phyloP scores from a whole-genome alignment of 2,113 vertebrate species.

The Pseudonaja textilis region DNA sequence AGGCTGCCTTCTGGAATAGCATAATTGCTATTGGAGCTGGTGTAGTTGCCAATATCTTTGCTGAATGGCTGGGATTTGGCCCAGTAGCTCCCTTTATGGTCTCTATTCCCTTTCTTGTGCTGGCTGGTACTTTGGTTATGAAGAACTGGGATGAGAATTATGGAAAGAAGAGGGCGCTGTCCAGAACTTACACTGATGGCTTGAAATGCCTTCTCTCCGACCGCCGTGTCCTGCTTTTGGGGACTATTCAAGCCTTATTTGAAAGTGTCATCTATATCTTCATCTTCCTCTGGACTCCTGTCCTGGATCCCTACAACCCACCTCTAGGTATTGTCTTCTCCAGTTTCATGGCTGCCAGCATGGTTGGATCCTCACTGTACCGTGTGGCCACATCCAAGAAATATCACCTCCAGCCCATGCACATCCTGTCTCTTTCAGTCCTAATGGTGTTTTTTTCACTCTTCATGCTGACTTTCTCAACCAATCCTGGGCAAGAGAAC shows the following conservation, averaged over 20 bases:
- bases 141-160: conserved; percentile 86
- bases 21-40: conserved; percentile 83
- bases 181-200: conserved; percentile 79
- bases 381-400: conserved; percentile 81
- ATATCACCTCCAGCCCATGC: conserved; percentile 85
- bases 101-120: conserved; percentile 81
- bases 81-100: conserved; percentile 88
- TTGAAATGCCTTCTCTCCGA: conserved; percentile 85
- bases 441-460: conserved; percentile 89
- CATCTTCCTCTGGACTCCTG: conserved; percentile 93
- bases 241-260: conserved; percentile 88
- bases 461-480: conserved; percentile 92
- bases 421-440: conserved; percentile 84
- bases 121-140: conserved; percentile 77
- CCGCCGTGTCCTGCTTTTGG: conserved; percentile 83
- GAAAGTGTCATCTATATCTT: conserved; percentile 94
- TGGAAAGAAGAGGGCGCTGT: conserved; percentile 68
- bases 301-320: conserved; percentile 85
- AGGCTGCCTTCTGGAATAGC: conserved; percentile 85
- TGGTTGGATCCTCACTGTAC: conserved; percentile 84
- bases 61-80: conserved; percentile 85
- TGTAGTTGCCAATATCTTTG: conserved; percentile 80
- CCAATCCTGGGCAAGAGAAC: conserved; percentile 81
- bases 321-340: conserved; percentile 90
- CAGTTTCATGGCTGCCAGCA: conserved; percentile 88